phyloP scores from a whole-genome alignment of 2,888 invertebrate species.

The Phanerotoma sp. region DNA sequence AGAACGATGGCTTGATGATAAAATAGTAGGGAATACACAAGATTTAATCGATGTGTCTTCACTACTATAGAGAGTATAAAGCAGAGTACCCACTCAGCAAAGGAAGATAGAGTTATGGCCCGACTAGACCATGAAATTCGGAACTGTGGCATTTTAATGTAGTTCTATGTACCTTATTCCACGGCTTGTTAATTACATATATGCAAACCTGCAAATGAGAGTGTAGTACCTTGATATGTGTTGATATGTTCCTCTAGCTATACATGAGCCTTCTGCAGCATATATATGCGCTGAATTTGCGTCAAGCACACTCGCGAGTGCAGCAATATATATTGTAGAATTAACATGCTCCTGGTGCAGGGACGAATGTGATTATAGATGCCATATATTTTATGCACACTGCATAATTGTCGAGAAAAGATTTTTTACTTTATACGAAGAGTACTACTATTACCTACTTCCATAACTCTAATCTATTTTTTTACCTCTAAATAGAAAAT shows the following conservation, averaged over 20 bases:
- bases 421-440: too few species aligned
- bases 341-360: constrained; percentile 8
- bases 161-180: constrained; percentile 30
- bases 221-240: constrained; percentile 1
- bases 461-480: too few species aligned
- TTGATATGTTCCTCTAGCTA: constrained; percentile 1
- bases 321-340: constrained; percentile 15
- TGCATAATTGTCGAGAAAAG: not conserved
- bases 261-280: not conserved
- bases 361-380: constrained; percentile 6
- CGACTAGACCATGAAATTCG: constrained; percentile 39
- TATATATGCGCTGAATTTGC: constrained; percentile 5
- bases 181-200: constrained; percentile 36
- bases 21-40: too few species aligned
- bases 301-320: constrained; percentile 12
- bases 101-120: constrained; percentile 12
- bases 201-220: constrained; percentile 28
- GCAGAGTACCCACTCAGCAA: constrained; percentile 25
- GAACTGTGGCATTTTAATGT: constrained; percentile 39
- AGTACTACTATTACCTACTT: too few species aligned
- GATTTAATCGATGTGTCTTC: too few species aligned
- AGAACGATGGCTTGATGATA: too few species aligned
- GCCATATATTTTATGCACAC: not conserved
- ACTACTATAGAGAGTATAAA: too few species aligned
- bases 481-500: too few species aligned